Percentiles rank a stretch among this genome's conserved stretches.
Conservation (phyloP, 92 coral and sea anemone genomes). For the Micromussa lordhowensis region DNA sequence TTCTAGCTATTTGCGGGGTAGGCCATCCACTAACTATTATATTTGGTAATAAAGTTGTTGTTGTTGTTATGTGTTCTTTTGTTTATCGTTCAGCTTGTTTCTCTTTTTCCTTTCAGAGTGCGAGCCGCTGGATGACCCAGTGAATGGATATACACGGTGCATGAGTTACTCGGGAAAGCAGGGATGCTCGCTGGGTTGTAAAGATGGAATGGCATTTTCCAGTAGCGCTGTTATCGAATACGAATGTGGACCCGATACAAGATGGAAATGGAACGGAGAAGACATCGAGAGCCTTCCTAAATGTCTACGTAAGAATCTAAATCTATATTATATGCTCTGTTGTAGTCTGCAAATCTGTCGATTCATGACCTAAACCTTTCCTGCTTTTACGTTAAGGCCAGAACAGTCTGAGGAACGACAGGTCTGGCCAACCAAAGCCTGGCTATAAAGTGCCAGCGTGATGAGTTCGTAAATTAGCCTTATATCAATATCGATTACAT, state of each 20-base stretch:
- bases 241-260: slow-evolving; percentile 65
- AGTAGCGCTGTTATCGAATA: not conserved
- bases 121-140: not conserved
- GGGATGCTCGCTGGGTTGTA: not conserved
- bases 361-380: not conserved
- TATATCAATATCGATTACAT: too few species aligned
- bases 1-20: too few species aligned
- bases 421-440: not conserved
- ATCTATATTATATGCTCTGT: not conserved
- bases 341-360: not conserved
- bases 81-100: not conserved
- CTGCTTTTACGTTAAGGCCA: not conserved
- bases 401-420: not conserved
- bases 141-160: not conserved
- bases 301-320: slow-evolving; percentile 48
- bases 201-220: not conserved
- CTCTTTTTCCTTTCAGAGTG: not conserved
- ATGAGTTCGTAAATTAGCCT: too few species aligned
- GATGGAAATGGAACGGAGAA: slow-evolving; percentile 52
- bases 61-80: too few species aligned
- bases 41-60: too few species aligned
- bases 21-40: too few species aligned
- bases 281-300: slow-evolving; percentile 24
- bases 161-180: slow-evolving; percentile 20
- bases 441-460: not conserved